phyloP scores from a whole-genome alignment of 53 echinoderm and acorn worm species.

The Paracentrotus lividus region DNA sequence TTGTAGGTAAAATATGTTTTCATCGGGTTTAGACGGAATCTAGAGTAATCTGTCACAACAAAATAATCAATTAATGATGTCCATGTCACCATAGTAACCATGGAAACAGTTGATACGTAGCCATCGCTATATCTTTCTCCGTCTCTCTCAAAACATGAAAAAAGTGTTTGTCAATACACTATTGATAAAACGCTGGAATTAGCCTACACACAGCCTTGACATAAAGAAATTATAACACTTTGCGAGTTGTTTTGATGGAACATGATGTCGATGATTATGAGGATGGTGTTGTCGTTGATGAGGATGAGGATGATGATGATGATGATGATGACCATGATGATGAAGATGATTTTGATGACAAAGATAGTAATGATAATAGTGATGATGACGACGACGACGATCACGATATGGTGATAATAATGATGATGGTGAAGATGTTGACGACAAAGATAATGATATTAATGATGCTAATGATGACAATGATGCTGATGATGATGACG shows the following conservation, averaged over 20 bases:
- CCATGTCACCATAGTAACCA: slow-evolving; percentile 27
- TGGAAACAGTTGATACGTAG: neutral
- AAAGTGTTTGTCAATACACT: neutral
- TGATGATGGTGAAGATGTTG: neutral
- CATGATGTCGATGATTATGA: neutral
- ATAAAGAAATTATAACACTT: neutral
- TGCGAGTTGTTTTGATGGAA: neutral
- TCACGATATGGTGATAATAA: neutral
- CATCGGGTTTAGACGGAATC: neutral
- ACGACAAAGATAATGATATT: neutral
- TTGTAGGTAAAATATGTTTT: neutral
- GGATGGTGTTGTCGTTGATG: neutral
- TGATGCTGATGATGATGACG: neutral
- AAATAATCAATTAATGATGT: neutral
- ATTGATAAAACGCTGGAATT: neutral
- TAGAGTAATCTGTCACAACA: neutral
- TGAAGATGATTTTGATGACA: neutral
- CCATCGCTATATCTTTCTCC: neutral
- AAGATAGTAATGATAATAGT: neutral
- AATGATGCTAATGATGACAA: neutral
- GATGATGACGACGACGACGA: too few relatives aligned
- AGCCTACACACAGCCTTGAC: neutral
- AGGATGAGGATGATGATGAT: neutral
- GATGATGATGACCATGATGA: neutral
- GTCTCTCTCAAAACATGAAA: neutral